Conservation (phyloP, 2,113 vertebrate species). For the Corythornis vintsioides region DNA sequence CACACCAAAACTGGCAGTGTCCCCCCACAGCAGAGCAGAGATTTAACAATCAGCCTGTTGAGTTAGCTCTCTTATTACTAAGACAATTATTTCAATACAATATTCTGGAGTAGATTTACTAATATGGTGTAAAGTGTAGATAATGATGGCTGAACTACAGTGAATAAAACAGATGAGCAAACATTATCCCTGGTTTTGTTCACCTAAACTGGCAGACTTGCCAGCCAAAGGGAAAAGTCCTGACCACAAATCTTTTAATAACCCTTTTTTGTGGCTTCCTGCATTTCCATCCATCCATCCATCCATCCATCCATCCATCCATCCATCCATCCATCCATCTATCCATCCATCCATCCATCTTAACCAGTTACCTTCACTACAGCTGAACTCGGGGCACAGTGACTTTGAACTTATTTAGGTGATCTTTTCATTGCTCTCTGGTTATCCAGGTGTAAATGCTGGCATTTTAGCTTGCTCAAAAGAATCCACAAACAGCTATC, state of each 20-base stretch:
- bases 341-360: too few relatives aligned
- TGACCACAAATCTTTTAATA: neutral
- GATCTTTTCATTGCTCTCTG: neutral
- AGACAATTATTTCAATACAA: neutral
- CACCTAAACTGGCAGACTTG: neutral
- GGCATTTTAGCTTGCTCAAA: neutral
- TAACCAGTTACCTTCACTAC: too few relatives aligned
- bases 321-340: too few relatives aligned
- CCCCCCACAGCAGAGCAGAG: neutral
- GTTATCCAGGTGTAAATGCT: neutral
- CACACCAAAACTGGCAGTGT: constrained; percentile 10
- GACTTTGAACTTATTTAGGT: neutral
- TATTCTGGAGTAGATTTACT: constrained; percentile 24
- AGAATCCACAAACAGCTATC: neutral
- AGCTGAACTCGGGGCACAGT: neutral
- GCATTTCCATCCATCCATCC: neutral
- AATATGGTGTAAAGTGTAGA: constrained; percentile 11
- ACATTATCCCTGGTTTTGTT: neutral
- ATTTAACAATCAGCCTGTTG: constrained; percentile 20
- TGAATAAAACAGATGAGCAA: constrained; percentile 34
- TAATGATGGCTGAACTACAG: constrained; percentile 30
- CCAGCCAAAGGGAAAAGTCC: neutral
- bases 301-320: too few relatives aligned
- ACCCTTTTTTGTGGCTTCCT: neutral
- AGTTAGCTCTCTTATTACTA: constrained; percentile 18